A percentile compares a stretch with the other conserved stretches of the same genome.
These are phyloP conservation scores for Pachyseris speciosa DNA, from an alignment of 64 coral and sea anemone genomes.

Conservation along the genomic window DNA sequence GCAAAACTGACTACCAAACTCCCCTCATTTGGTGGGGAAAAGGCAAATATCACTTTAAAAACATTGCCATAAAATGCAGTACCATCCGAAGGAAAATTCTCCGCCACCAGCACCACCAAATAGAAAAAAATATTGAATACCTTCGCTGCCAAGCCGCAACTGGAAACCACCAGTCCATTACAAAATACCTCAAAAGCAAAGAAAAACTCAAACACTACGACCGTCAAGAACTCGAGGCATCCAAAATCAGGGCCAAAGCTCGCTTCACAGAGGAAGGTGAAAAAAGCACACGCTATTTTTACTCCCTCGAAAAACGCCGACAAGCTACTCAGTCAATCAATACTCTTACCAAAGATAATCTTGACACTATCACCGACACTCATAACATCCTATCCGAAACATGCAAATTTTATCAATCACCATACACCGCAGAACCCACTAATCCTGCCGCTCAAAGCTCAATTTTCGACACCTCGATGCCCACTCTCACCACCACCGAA, in stretches of 20 bases:
- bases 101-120: background rate
- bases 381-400: slow-evolving; percentile 6
- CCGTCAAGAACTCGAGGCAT: background rate
- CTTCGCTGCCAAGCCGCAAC: background rate
- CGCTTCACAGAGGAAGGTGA: too few relatives aligned
- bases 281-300: slow-evolving; percentile 24
- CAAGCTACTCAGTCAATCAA: background rate
- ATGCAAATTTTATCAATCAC: slow-evolving; percentile 11
- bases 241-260: background rate
- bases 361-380: background rate
- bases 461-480: background rate
- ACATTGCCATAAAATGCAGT: background rate
- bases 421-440: background rate
- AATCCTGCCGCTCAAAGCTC: background rate
- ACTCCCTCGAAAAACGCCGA: background rate
- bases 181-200: slow-evolving; percentile 2
- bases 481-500: background rate
- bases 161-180: background rate
- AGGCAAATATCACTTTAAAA: slow-evolving; percentile 29
- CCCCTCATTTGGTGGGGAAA: slow-evolving; percentile 32
- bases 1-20: background rate
- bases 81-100: background rate
- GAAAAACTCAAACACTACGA: slow-evolving; percentile 9
- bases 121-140: background rate
- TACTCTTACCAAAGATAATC: slow-evolving; percentile 17